A percentile compares a stretch with the other conserved stretches of the same genome.
Conservation (phyloP, 2,888 invertebrate genomes). For the Erpobdella octoculata region DNA sequence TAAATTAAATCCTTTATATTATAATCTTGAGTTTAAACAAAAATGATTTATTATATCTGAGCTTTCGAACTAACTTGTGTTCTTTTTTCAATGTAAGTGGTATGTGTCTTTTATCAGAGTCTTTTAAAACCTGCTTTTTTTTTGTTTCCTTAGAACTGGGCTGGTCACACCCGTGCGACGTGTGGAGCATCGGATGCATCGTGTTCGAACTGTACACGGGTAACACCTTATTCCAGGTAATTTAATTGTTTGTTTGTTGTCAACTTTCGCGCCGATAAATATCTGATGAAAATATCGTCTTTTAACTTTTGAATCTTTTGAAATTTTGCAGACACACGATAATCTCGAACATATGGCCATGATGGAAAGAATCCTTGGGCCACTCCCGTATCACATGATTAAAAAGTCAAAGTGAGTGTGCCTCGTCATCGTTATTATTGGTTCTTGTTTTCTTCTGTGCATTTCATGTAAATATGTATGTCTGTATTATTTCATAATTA, state of each 20-base stretch:
- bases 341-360: slow-evolving; percentile 29
- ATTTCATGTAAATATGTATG: neutral
- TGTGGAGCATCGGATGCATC: slow-evolving; percentile 31
- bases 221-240: slow-evolving; percentile 30
- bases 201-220: slow-evolving; percentile 31
- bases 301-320: neutral
- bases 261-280: neutral
- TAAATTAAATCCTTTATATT: no score
- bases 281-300: neutral
- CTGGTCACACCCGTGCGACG: slow-evolving; percentile 30
- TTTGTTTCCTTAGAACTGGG: slow-evolving; percentile 22
- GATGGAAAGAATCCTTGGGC: slow-evolving; percentile 30
- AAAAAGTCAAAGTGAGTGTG: slow-evolving; percentile 20
- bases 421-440: neutral
- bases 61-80: neutral
- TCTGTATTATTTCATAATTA: neutral
- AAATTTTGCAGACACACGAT: slow-evolving; percentile 26
- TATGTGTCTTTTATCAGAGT: no score
- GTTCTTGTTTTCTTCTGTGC: neutral
- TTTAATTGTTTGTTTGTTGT: neutral
- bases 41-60: no score
- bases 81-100: neutral
- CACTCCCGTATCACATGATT: slow-evolving; percentile 21
- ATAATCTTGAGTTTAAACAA: no score
- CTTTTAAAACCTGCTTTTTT: neutral